Evolutionary conservation across 1,140 invertebrate genomes (phyloP).

Genomic region (Drosophila kikkawai): DNA sequence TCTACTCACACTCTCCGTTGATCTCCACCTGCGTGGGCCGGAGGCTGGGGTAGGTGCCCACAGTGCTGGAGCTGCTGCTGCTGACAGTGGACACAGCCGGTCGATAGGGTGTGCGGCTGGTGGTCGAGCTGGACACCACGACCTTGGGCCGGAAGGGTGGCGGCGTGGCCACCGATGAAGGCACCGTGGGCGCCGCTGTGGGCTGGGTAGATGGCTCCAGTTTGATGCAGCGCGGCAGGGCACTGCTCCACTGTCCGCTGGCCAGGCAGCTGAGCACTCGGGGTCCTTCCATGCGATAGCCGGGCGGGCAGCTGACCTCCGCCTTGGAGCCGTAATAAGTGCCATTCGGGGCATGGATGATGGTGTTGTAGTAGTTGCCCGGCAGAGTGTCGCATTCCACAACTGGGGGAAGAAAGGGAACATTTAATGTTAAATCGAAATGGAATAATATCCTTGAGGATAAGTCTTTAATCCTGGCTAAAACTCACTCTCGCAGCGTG

Average conservation of each 20-base stretch:
- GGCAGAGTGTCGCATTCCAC: slow-evolving; percentile 91
- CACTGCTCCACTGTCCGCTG: slow-evolving; percentile 92
- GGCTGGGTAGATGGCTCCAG: slow-evolving; percentile 86
- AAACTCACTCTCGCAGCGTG: slow-evolving; percentile 92
- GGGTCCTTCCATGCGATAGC: slow-evolving; percentile 90
- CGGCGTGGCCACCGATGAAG: slow-evolving; percentile 73
- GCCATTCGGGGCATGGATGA: slow-evolving; percentile 88
- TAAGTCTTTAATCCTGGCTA: not conserved
- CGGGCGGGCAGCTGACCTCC: slow-evolving; percentile 91
- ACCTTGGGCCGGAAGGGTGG: slow-evolving; percentile 63
- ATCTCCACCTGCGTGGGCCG: slow-evolving; percentile 77
- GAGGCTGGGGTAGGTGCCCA: slow-evolving; percentile 51
- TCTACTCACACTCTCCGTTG: slow-evolving; percentile 76
- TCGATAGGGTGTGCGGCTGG: slow-evolving; percentile 62
- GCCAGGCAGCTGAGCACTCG: slow-evolving; percentile 89
- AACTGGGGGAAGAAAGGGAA: slow-evolving; percentile 85
- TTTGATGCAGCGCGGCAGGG: slow-evolving; percentile 89
- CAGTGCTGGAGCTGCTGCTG: slow-evolving; percentile 47
- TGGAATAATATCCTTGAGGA: too few relatives aligned
- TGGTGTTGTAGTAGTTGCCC: slow-evolving; percentile 89
- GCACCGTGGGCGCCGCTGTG: slow-evolving; percentile 56
- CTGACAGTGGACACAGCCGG: slow-evolving; percentile 53
- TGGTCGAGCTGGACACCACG: slow-evolving; percentile 42
- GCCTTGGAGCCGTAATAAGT: slow-evolving; percentile 90
- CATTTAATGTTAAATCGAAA: too few relatives aligned